Conservation (phyloP, 2,113 vertebrate species). For the Hydrolagus affinis region DNA sequence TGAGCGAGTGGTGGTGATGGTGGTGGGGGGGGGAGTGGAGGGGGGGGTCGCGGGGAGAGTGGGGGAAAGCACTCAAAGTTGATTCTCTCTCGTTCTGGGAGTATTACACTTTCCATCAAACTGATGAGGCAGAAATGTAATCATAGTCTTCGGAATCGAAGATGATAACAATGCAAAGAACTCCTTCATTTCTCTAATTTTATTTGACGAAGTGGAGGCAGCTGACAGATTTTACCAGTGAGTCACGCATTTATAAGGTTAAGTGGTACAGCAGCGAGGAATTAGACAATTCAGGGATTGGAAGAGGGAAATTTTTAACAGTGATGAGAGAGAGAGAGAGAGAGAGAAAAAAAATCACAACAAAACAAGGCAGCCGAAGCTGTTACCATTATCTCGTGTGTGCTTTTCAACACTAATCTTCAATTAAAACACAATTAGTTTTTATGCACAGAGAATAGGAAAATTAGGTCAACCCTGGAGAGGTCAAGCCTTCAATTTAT, state of each 20-base stretch:
- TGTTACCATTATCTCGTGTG: constrained; percentile 15
- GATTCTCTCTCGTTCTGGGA: background rate
- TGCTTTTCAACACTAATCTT: constrained; percentile 23
- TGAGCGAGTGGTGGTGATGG: no score
- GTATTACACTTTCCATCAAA: background rate
- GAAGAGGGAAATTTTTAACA: constrained; percentile 11
- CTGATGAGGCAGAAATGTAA: constrained; percentile 26
- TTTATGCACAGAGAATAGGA: background rate
- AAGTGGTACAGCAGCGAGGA: constrained; percentile 25
- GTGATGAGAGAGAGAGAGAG: no score
- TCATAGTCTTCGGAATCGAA: constrained; percentile 1
- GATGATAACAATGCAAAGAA: background rate
- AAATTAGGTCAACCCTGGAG: background rate
- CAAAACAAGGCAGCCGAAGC: constrained; percentile 8
- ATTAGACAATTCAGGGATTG: constrained; percentile 21
- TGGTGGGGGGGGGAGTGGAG: no score
- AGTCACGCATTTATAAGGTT: constrained; percentile 17
- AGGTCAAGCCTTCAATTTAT: background rate
- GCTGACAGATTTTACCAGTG: constrained; percentile 22
- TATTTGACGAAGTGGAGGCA: constrained; percentile 16
- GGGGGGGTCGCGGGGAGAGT: no score
- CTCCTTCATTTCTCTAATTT: background rate
- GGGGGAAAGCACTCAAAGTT: background rate
- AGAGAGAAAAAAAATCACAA: constrained; percentile 20
- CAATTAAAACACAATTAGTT: constrained; percentile 30